Conservation (phyloP, 2,797 vertebrate species). For the Spinibarbus caldwelli region DNA sequence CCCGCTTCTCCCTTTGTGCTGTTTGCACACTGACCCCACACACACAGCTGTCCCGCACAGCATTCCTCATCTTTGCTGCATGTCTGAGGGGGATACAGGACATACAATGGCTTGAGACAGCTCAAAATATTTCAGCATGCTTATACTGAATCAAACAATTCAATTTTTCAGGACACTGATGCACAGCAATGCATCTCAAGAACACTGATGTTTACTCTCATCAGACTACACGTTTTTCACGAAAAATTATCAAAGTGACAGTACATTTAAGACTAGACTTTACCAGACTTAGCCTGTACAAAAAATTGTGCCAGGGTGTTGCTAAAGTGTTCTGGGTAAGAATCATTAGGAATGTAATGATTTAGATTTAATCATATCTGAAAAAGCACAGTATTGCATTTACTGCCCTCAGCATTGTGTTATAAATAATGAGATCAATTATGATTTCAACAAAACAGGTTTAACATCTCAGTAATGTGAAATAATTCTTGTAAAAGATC, state of each 20-base stretch:
- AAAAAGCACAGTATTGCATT: neutral
- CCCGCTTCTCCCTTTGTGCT: constrained; percentile 83
- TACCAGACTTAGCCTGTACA: neutral
- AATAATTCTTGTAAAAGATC: neutral
- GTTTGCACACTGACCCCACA: constrained; percentile 88
- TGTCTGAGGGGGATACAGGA: constrained; percentile 68
- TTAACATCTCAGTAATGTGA: neutral
- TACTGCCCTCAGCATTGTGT: neutral
- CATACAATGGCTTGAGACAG: neutral
- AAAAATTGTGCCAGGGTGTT: neutral
- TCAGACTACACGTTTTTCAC: neutral
- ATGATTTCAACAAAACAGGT: neutral
- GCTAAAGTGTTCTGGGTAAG: neutral
- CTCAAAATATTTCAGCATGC: neutral
- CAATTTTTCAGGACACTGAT: neutral
- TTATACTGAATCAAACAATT: neutral
- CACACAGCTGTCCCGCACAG: constrained; percentile 86
- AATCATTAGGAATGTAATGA: neutral
- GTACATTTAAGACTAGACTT: too few relatives aligned
- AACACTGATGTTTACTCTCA: neutral
- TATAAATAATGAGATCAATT: neutral
- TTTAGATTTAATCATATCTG: neutral
- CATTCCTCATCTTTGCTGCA: constrained; percentile 90
- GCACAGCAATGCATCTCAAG: neutral
- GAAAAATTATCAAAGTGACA: neutral